These are phyloP conservation scores for Halichoeres trimaculatus DNA, from an alignment of 2,113 vertebrate genomes.

Conservation along the genomic window DNA sequence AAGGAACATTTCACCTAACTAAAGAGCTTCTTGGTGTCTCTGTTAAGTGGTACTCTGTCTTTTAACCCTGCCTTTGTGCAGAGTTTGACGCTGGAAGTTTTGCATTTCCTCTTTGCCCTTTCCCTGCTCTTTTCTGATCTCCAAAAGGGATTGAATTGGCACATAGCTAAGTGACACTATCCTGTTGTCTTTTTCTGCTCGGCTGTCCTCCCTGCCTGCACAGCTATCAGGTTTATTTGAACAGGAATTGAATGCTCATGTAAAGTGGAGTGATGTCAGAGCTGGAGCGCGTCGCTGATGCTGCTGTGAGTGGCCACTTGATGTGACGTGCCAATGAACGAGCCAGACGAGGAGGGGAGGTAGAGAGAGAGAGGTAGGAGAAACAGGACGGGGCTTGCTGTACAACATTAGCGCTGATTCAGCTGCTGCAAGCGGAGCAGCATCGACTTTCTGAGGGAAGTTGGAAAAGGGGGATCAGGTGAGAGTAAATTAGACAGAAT, in stretches of 20 bases:
- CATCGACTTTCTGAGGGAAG: slow-evolving; percentile 72
- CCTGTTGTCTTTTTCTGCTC: not conserved
- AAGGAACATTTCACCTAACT: slow-evolving; percentile 22
- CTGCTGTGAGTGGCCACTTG: slow-evolving; percentile 59
- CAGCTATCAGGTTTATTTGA: slow-evolving; percentile 47
- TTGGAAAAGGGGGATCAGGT: slow-evolving; percentile 49
- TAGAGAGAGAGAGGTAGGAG: slow-evolving; percentile 24
- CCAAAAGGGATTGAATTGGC: not conserved
- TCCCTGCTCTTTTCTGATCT: not conserved
- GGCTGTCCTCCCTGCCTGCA: slow-evolving; percentile 6
- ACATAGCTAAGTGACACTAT: slow-evolving; percentile 3
- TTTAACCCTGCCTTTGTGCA: not conserved
- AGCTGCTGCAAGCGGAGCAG: slow-evolving; percentile 68
- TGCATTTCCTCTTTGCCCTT: not conserved
- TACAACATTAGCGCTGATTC: slow-evolving; percentile 73
- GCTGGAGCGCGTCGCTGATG: slow-evolving; percentile 40
- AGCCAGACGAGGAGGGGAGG: slow-evolving; percentile 20
- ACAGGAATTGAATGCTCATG: slow-evolving; percentile 45
- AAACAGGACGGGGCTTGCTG: slow-evolving; percentile 40
- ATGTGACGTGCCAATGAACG: slow-evolving; percentile 52
- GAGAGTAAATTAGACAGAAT: slow-evolving; percentile 56
- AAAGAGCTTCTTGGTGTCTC: slow-evolving; percentile 12
- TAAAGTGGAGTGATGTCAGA: slow-evolving; percentile 65
- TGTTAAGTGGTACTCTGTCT: not conserved
- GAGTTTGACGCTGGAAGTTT: not conserved